Percentiles rank a stretch among this genome's conserved stretches.
Conservation (phyloP, 2,888 invertebrate species). For the Pedicia rivosa region DNA sequence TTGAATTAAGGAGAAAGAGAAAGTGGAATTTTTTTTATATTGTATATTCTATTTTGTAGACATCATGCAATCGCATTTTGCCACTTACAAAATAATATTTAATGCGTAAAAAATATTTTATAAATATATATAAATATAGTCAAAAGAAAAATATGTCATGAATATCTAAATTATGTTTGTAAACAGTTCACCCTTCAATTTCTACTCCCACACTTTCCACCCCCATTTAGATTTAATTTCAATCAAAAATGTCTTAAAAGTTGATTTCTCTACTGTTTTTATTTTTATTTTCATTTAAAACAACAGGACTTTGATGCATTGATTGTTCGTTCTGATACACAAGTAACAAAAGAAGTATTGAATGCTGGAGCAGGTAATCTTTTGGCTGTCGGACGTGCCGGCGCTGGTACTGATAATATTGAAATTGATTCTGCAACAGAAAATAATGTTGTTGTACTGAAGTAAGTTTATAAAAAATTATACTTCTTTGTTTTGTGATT, state of each 20-base stretch:
- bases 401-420: constrained; percentile 97
- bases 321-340: constrained; percentile 87
- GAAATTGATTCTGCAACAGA: constrained; percentile 74
- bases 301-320: constrained; percentile 77
- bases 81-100: too few relatives aligned
- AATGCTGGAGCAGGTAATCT: constrained; percentile 50
- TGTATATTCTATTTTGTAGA: too few relatives aligned
- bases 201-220: not conserved
- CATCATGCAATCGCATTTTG: too few relatives aligned
- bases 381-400: constrained; percentile 89
- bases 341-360: constrained; percentile 79
- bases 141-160: too few relatives aligned
- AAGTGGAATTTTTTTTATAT: too few relatives aligned
- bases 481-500: too few relatives aligned
- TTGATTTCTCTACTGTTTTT: not conserved
- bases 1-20: too few relatives aligned
- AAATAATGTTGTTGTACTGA: constrained; percentile 78
- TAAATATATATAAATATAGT: too few relatives aligned
- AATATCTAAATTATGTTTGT: too few relatives aligned
- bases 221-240: not conserved
- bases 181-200: not conserved
- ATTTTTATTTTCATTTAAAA: constrained; percentile 8
- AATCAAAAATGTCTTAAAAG: not conserved
- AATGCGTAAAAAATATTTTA: too few relatives aligned
- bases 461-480: too few relatives aligned